Base-by-base conservation (phyloP, 2,888 invertebrate species). In the Lepidocyrtinus sp. region DNA sequence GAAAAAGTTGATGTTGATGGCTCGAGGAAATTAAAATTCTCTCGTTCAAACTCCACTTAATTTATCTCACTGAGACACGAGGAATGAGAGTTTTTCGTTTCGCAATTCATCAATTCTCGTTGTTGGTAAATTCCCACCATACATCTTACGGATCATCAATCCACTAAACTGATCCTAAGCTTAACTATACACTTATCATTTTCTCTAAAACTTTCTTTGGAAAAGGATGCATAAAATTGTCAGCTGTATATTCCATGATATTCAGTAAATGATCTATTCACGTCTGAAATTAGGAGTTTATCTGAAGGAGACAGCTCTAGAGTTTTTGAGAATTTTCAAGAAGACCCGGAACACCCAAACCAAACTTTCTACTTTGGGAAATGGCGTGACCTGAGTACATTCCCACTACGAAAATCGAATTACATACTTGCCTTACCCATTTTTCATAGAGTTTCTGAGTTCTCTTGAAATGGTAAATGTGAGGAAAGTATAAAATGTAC, bases 111-210 rank as follows among this genome's bases (percentile, higher is more conserved):
- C 86, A 86, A 86, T 84, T 85, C 82, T 83, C 75, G 63, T 77
- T 82, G 82, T 81, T 75, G 65, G 78, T 78, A 78, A 83, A 84
- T 86, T 86, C 86, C 86, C 86, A 86, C 86, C 82, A 85, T 86
- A 86, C 84, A 86, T 86, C 85, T 86, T 83, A 74, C 76, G 73
- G 81, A 86, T 86, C 86, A 86, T 86, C 86, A 86, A 86, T 86
- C 77, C 84, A 85, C 81, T 67, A 62, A 45, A n/a, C 59, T 59
- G 5, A 12, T n/a, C 5, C 59, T 59, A 59, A 9, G 5, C 19
- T 17, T 17, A 5, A 5, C 19, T n/a, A n/a, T 59, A 26, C 26
- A 59, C 59, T 7, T n/a, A 25, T 73, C 46, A 22, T 61, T 36
- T 26, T 75, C 59, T 7, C 2, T 17, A 36, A 24, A 25, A 36